Evolutionary conservation across 2,113 vertebrate species (phyloP), one percentile per base, ranked within the genome.

Genomic region (Aspidoscelis tigris): DNA sequence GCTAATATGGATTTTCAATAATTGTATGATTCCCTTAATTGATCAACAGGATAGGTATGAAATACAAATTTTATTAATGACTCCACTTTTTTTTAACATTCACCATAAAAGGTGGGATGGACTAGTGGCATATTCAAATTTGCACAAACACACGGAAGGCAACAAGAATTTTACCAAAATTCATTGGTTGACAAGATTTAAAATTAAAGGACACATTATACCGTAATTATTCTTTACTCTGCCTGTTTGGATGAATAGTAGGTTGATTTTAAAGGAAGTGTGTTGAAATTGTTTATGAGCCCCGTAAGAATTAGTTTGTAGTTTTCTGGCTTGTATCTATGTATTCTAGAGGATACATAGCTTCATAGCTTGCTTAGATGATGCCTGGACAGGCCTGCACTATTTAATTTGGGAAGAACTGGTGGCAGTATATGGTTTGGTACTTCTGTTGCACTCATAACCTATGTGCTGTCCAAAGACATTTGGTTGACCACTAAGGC

Each of bases 51-150:
- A 65, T 58, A 44, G 20, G 14, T 53, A 68, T 74, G 85, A 22
- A 82, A 53, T 76, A 14, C 64, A 24, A 85, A 5, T 43, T 75
- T 73, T 73, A 7, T 84, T 79, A 85, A 20, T 66, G 81, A 9
- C 81, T 71, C 74, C 64, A 9, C 21, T 78, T n/a, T 79, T 87
- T 87, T 85, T 86, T 78, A 74, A 20, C 4, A 69, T 78, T 65
- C 2, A 33, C 87, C 72, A 44, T 65, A 20, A 76, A 43, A 70
- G 18, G 16, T 66, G 50, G 75, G 66, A 14, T 71, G 78, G 82
- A 69, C 50, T 33, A 33, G 33, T 33, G 33, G 33, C 33, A 33
- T 33, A 33, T 33, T 33, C 33, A 33, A 33, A 33, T 33, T 33
- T 33, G 33, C 33, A 33, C 33, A 33, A 33, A 33, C 33, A 41